Conservation (phyloP, 2,888 invertebrate species). For the Tiphia femorata region DNA sequence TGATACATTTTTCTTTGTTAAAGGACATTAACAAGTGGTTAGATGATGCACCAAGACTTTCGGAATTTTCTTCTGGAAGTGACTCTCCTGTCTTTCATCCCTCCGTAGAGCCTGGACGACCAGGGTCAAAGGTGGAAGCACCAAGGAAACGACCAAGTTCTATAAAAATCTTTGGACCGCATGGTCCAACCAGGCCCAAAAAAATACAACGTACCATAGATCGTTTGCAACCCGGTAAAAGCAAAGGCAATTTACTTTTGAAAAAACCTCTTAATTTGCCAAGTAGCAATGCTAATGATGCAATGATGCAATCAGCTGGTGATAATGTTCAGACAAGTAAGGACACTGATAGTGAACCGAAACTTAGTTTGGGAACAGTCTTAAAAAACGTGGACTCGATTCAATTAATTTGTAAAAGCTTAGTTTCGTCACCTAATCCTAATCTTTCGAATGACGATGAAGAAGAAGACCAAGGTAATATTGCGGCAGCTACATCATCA, state of each 20-base stretch:
- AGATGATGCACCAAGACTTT: constrained; percentile 84
- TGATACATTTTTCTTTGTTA: not conserved
- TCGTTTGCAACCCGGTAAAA: constrained; percentile 86
- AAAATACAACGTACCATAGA: constrained; percentile 88
- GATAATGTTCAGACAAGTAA: constrained; percentile 72
- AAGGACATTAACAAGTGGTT: constrained; percentile 92
- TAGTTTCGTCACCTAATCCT: constrained; percentile 64
- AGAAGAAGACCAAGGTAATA: constrained; percentile 58
- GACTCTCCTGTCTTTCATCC: constrained; percentile 75
- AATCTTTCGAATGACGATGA: constrained; percentile 67
- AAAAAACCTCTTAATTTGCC: constrained; percentile 75
- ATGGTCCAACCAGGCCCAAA: constrained; percentile 60
- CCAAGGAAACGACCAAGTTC: constrained; percentile 66
- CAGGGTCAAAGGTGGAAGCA: constrained; percentile 76
- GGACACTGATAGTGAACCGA: constrained; percentile 73
- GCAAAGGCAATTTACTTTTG: constrained; percentile 84
- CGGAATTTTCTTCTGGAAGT: constrained; percentile 82
- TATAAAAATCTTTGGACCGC: constrained; percentile 60
- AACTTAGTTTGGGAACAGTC: constrained; percentile 87
- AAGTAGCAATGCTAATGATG: constrained; percentile 69
- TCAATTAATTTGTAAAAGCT: constrained; percentile 63
- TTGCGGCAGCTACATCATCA: constrained; percentile 42
- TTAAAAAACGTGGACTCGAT: constrained; percentile 70
- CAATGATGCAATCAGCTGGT: constrained; percentile 72
- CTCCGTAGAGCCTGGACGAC: constrained; percentile 72